Conservation (phyloP, 2,113 vertebrate species). For the Orthonyx spaldingii region DNA sequence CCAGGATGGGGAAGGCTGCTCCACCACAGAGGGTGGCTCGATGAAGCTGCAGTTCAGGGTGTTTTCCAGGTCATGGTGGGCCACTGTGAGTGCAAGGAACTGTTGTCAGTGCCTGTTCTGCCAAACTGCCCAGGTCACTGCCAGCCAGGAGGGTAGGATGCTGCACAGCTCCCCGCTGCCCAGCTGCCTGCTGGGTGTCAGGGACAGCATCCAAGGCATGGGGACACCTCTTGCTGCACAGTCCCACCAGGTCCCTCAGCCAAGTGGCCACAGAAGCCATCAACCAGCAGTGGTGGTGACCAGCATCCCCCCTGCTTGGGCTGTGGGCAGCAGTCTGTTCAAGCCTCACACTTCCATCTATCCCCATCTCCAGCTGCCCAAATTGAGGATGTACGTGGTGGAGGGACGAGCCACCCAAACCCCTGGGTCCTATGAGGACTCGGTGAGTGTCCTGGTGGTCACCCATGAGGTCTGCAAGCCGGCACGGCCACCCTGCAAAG, state of each 20-base stretch:
- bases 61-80: conserved; percentile 93
- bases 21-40: conserved; percentile 86
- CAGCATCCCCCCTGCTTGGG: background rate
- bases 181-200: background rate
- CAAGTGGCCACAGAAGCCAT: background rate
- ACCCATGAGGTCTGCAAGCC: background rate
- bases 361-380: background rate
- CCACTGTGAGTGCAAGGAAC: conserved; percentile 75
- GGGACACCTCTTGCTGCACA: background rate
- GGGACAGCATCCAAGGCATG: background rate
- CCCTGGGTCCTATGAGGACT: background rate
- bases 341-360: background rate
- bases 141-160: background rate
- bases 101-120: background rate
- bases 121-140: too few relatives aligned
- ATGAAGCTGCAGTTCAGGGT: conserved; percentile 97
- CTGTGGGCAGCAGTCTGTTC: background rate
- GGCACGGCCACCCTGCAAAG: background rate
- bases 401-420: background rate
- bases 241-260: background rate
- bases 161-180: background rate
- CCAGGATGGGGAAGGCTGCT: conserved; percentile 94
- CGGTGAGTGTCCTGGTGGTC: fast-evolving
- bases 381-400: fast-evolving
- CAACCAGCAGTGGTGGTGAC: background rate